These are phyloP conservation scores for Sipha maydis DNA, from an alignment of 2,888 invertebrate genomes.

Conservation along the genomic window DNA sequence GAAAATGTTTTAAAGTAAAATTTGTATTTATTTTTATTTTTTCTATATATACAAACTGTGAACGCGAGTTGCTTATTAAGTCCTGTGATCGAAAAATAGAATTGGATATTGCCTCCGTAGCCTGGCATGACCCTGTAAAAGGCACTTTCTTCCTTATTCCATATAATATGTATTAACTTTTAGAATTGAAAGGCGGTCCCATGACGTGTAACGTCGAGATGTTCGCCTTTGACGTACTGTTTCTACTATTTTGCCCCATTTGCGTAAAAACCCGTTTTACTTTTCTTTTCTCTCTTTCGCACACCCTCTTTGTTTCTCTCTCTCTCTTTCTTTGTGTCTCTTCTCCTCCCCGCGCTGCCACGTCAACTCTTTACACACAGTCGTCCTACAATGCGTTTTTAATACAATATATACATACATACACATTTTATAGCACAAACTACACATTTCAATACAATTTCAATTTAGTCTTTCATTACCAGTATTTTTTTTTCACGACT, in stretches of 20 bases:
- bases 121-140: constrained; percentile 2
- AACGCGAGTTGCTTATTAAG: constrained; percentile 42
- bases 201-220: constrained; percentile 38
- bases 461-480: constrained; percentile 57
- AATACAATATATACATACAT: not conserved
- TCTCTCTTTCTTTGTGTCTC: not conserved
- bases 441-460: constrained; percentile 47
- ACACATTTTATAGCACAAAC: constrained; percentile 9
- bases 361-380: not conserved
- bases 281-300: not conserved
- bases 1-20: constrained; percentile 44
- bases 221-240: constrained; percentile 48
- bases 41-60: not conserved
- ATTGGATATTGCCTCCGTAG: constrained; percentile 34
- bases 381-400: constrained; percentile 18
- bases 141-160: constrained; percentile 35
- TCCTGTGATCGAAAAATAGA: constrained; percentile 47
- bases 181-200: constrained; percentile 42
- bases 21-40: constrained; percentile 24
- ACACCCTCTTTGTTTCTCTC: too few species aligned
- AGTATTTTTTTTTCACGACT: constrained; percentile 7
- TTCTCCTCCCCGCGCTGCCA: not conserved
- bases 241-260: constrained; percentile 38
- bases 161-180: constrained; percentile 53
- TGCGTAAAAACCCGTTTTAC: constrained; percentile 48